phyloP scores from a whole-genome alignment of 2,888 invertebrate genomes.

The Lithophane ornitopus region DNA sequence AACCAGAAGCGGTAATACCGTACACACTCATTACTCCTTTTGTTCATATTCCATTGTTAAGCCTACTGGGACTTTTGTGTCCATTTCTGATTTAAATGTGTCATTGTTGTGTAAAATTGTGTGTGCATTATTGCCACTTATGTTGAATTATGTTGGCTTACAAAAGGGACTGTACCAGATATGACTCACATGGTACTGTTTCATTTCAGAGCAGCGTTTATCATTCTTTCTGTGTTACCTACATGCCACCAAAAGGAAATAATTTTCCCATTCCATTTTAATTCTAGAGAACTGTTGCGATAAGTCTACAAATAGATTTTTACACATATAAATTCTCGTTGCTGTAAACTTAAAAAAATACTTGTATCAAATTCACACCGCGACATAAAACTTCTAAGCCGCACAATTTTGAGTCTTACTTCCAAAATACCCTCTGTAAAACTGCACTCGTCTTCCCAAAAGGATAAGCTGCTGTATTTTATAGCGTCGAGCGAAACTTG shows the following conservation, averaged over 20 bases:
- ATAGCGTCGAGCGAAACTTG: conserved; percentile 9
- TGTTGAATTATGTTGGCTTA: conserved; percentile 14
- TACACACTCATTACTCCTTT: background rate
- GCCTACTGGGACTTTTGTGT: conserved; percentile 19
- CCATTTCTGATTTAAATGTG: conserved; percentile 33
- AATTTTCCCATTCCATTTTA: background rate
- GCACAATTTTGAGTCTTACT: conserved; percentile 15
- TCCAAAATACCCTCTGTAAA: background rate
- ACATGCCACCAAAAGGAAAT: background rate
- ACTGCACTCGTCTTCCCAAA: conserved; percentile 18
- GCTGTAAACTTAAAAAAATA: background rate
- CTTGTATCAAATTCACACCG: background rate
- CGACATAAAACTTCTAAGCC: background rate
- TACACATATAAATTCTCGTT: fast-evolving
- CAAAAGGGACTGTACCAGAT: conserved; percentile 10
- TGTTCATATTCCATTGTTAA: conserved; percentile 28
- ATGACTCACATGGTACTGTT: background rate
- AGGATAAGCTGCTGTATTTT: conserved; percentile 36
- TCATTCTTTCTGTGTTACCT: background rate
- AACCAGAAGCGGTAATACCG: background rate
- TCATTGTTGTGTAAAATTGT: conserved; percentile 44
- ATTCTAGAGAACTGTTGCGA: background rate
- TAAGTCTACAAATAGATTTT: background rate
- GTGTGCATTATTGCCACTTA: conserved; percentile 29
- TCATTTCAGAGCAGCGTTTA: background rate